phyloP scores from a whole-genome alignment of 2,113 vertebrate genomes.

The Archilochus colubris region DNA sequence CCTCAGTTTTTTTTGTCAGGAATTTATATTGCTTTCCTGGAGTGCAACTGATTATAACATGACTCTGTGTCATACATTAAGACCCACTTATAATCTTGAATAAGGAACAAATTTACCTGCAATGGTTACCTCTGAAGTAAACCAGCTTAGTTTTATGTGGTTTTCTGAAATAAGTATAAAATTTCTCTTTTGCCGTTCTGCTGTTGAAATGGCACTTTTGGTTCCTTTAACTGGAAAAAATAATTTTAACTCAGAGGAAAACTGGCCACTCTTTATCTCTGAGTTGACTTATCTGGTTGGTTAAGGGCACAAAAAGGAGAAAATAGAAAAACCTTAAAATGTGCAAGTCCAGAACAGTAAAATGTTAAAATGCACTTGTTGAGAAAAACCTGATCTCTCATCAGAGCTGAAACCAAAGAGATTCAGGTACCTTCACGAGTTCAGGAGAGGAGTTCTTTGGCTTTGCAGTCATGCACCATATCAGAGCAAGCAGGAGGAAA shows the following conservation, averaged over 20 bases:
- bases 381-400: not conserved
- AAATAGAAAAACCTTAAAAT: not conserved
- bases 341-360: not conserved
- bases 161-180: conserved; percentile 3
- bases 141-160: not conserved
- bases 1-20: not conserved
- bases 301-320: not conserved
- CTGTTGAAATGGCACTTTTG: conserved; percentile 42
- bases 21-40: not conserved
- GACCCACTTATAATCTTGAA: not conserved
- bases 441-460: conserved; percentile 37
- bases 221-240: conserved; percentile 14
- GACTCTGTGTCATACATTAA: not conserved
- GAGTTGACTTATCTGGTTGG: not conserved
- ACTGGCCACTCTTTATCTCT: not conserved
- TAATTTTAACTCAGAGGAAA: not conserved
- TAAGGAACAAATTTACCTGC: conserved; percentile 3
- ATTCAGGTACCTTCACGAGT: not conserved
- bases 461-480: not conserved
- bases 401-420: not conserved
- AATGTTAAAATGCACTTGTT: conserved; percentile 28
- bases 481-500: not conserved
- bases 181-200: not conserved
- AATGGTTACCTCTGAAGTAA: not conserved
- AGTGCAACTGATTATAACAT: not conserved